Conservation (phyloP, 2,888 invertebrate species). For the Ctenicera cuprea region DNA sequence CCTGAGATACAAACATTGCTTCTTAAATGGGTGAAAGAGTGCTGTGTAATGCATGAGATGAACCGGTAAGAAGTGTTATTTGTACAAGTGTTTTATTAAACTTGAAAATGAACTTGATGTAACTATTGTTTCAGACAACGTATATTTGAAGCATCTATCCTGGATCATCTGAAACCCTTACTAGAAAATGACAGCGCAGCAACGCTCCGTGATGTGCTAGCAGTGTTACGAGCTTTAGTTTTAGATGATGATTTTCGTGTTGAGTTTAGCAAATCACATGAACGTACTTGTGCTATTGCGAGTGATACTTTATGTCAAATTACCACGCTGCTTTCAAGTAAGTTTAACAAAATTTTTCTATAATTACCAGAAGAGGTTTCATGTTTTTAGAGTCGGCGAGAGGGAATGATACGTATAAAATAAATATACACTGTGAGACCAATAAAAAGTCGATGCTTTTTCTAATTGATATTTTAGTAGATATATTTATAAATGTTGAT, state of each 20-base stretch:
- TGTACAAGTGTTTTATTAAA: background rate
- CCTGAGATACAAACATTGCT: conserved; percentile 75
- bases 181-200: conserved; percentile 70
- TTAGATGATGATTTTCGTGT: conserved; percentile 92
- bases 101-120: background rate
- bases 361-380: too few relatives aligned
- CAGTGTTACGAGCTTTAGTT: conserved; percentile 82
- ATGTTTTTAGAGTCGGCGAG: too few relatives aligned
- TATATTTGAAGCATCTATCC: conserved; percentile 80
- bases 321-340: conserved; percentile 81
- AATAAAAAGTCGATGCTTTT: too few relatives aligned
- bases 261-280: conserved; percentile 90
- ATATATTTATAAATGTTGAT: too few relatives aligned
- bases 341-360: too few relatives aligned
- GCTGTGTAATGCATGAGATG: conserved; percentile 88
- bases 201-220: conserved; percentile 78
- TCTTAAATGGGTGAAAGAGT: conserved; percentile 82
- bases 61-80: too few relatives aligned
- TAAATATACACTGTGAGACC: too few relatives aligned
- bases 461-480: too few relatives aligned
- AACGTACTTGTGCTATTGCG: conserved; percentile 87
- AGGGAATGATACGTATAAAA: too few relatives aligned
- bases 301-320: conserved; percentile 77
- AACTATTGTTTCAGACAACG: conserved; percentile 75
- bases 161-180: conserved; percentile 77